These are phyloP conservation scores for Asobara japonica DNA, from an alignment of 1,140 invertebrate genomes.

Conservation along the genomic window DNA sequence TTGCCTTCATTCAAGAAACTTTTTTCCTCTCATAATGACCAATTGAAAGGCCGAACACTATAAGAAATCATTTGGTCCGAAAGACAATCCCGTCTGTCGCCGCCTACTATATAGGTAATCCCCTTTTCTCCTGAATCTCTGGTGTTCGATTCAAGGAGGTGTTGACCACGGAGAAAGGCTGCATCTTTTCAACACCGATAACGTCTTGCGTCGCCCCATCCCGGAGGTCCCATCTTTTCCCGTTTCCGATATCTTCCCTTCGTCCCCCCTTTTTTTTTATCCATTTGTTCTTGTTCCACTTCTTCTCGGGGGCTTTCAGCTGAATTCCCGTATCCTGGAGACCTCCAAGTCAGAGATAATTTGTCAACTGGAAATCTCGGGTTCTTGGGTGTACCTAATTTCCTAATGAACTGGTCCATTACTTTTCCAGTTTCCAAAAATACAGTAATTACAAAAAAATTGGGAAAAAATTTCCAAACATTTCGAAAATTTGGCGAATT, in stretches of 20 bases:
- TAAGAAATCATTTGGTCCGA: background rate
- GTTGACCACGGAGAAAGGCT: background rate
- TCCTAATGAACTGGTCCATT: background rate
- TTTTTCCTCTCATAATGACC: too few species aligned
- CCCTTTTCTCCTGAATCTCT: background rate
- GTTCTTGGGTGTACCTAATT: background rate
- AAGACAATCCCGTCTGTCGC: too few species aligned
- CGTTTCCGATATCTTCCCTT: slow-evolving; percentile 6
- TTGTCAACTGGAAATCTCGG: background rate
- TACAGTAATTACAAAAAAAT: too few species aligned
- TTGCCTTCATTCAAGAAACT: too few species aligned
- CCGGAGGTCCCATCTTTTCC: slow-evolving; percentile 6
- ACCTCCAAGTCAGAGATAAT: background rate
- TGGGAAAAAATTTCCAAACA: too few species aligned
- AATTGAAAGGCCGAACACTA: background rate
- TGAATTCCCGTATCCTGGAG: background rate
- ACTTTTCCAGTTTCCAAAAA: too few species aligned
- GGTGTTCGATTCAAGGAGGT: slow-evolving; percentile 5
- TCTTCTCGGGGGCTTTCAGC: background rate
- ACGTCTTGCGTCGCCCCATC: background rate
- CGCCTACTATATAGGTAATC: background rate
- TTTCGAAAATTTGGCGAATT: too few species aligned
- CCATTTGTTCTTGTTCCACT: background rate
- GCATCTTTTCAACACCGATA: slow-evolving; percentile 1
- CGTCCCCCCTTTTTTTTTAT: background rate